Percentiles rank a stretch among this genome's conserved stretches.
Evolutionary conservation across 2,888 invertebrate genomes (phyloP).

Genomic region (Sarcophaga caerulescens): DNA sequence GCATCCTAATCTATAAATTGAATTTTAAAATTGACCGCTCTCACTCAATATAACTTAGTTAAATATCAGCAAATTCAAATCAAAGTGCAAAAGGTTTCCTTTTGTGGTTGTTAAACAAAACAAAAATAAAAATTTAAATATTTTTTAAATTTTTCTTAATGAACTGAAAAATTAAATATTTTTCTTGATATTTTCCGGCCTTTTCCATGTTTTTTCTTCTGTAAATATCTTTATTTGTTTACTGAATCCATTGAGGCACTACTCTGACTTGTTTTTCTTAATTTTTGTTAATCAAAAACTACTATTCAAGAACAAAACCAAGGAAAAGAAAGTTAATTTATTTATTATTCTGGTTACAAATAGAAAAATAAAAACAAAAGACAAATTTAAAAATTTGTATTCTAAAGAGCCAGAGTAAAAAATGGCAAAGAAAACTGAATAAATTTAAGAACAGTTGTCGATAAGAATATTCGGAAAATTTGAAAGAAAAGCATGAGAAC

Average conservation of each 20-base stretch:
- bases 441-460: too few relatives aligned
- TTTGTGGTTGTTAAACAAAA: background rate
- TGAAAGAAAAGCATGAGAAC: too few relatives aligned
- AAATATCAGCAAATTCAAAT: background rate
- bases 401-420: too few relatives aligned
- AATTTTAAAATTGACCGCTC: too few relatives aligned
- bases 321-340: background rate
- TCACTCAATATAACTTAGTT: too few relatives aligned
- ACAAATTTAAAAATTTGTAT: background rate
- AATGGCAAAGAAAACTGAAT: too few relatives aligned
- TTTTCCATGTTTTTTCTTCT: background rate
- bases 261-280: background rate
- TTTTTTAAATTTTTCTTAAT: constrained; percentile 22
- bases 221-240: constrained; percentile 17
- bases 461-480: too few relatives aligned
- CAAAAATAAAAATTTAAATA: background rate
- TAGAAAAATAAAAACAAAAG: background rate
- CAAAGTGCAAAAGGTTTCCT: background rate
- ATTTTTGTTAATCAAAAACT: background rate
- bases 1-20: too few relatives aligned
- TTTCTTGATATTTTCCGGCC: background rate
- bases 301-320: background rate
- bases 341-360: background rate
- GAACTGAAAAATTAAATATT: constrained; percentile 29
- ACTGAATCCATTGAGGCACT: background rate